Base-by-base conservation (phyloP, 64 coral and sea anemone species). In the Dendronephthya gigantea region DNA sequence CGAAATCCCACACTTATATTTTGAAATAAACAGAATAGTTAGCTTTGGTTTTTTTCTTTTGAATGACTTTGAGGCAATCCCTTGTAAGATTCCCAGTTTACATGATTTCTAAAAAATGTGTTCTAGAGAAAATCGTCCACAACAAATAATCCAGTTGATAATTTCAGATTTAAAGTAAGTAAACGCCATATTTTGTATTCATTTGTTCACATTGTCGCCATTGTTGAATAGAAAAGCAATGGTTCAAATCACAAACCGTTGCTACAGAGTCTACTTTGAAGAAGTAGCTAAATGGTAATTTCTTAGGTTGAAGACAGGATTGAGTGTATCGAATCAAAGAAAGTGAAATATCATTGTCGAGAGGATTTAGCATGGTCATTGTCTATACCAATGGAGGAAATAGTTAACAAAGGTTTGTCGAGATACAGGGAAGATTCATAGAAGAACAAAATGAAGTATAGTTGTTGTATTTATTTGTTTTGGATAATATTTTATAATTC, bases 381-480 rank as follows among this genome's bases (percentile, higher is more conserved):
- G 28, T 82, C 87, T 1, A 93, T 98, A 75, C 92, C 95, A 15
- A 81, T 98, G 88, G 92, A 98, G 25, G 85, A 90, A 29, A 87
- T 98, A 14, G 49, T 93, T 9, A 98, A 98, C 82, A 98, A 98
- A 98, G 95, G 95, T 93, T 68, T 62, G 7, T 58, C n/a, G n/a
- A n/a, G n/a, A n/a, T n/a, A n/a, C n/a, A n/a, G n/a, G n/a, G n/a
- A n/a, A n/a, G n/a, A n/a, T n/a, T n/a, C n/a, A n/a, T n/a, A n/a
- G n/a, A n/a, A n/a, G n/a, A n/a, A n/a, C n/a, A n/a, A n/a, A n/a
- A n/a, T n/a, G n/a, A n/a, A n/a, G n/a, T n/a, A n/a, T n/a, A n/a
- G n/a, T 62, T 22, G 19, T 7, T 62, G 8, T 0, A 23, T 2
- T 23, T 62, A n/a, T 62, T 62, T 62, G 41, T 45, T 45, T 45